A percentile compares a stretch with the other conserved stretches of the same genome.
Conservation (phyloP, 2,888 invertebrate species). For the Drosophila borealis region DNA sequence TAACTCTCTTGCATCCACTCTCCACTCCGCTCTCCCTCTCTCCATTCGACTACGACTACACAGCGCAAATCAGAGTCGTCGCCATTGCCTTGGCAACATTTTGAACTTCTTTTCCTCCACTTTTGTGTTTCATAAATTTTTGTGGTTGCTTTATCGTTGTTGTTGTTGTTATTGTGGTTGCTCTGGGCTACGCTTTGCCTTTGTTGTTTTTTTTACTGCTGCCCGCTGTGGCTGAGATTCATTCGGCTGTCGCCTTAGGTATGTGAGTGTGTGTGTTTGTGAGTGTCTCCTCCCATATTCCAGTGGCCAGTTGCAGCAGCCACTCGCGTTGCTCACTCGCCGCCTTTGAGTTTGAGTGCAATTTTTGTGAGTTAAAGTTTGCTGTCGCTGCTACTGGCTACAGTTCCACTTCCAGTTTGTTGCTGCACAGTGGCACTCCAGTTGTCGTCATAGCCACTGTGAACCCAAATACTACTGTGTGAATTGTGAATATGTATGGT, state of each 20-base stretch:
- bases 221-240: slow-evolving; percentile 66
- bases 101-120: slow-evolving; percentile 56
- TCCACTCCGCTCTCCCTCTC: slow-evolving; percentile 8
- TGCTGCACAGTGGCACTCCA: slow-evolving; percentile 36
- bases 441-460: slow-evolving; percentile 30
- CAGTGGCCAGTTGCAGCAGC: slow-evolving; percentile 61
- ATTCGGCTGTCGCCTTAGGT: slow-evolving; percentile 36
- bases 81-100: slow-evolving; percentile 60
- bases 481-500: not conserved
- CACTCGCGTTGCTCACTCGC: slow-evolving; percentile 31
- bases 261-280: slow-evolving; percentile 16
- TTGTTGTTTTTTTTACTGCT: slow-evolving; percentile 17
- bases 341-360: slow-evolving; percentile 51
- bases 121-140: slow-evolving; percentile 73
- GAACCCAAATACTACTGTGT: not conserved
- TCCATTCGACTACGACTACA: slow-evolving; percentile 6
- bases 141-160: slow-evolving; percentile 61
- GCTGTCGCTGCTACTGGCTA: slow-evolving; percentile 24
- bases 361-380: slow-evolving; percentile 53
- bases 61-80: slow-evolving; percentile 67
- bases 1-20: slow-evolving; percentile 39
- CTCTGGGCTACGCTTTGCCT: slow-evolving; percentile 21
- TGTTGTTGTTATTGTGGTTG: slow-evolving; percentile 54
- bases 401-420: slow-evolving; percentile 57
- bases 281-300: slow-evolving; percentile 74